Conservation (phyloP, 2,797 vertebrate genomes). For the Malacoctenus gilli region DNA sequence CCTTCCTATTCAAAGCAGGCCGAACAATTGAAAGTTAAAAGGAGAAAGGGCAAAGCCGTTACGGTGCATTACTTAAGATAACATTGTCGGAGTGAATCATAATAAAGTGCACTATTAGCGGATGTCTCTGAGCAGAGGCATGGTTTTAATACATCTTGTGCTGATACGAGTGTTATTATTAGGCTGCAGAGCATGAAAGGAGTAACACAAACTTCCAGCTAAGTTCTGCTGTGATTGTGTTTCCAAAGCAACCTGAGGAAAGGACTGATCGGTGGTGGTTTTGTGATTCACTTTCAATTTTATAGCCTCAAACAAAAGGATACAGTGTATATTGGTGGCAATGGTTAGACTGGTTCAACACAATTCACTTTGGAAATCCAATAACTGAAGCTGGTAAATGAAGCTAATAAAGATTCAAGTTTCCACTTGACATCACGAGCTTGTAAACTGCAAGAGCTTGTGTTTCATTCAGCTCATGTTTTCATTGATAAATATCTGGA, state of each 20-base stretch:
- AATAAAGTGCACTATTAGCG: constrained; percentile 3
- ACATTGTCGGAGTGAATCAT: constrained; percentile 23
- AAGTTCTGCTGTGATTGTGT: neutral
- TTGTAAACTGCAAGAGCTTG: constrained; percentile 3
- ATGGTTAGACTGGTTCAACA: too few species aligned
- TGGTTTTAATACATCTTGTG: neutral
- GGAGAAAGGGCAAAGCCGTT: constrained; percentile 32
- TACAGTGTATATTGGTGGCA: too few species aligned
- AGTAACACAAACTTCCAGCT: constrained; percentile 1
- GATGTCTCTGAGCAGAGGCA: neutral
- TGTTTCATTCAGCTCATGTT: too few species aligned
- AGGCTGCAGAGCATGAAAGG: constrained; percentile 1
- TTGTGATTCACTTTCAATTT: too few species aligned
- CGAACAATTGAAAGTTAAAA: constrained; percentile 22
- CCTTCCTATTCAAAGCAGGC: constrained; percentile 27
- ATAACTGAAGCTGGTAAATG: too few species aligned
- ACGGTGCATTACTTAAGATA: constrained; percentile 21
- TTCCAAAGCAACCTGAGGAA: constrained; percentile 23
- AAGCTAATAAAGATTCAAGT: too few species aligned
- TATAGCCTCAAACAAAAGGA: too few species aligned
- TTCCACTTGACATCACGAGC: too few species aligned
- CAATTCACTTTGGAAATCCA: too few species aligned
- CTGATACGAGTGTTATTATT: constrained; percentile 12
- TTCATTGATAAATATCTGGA: too few species aligned
- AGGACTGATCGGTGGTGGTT: too few species aligned